A percentile compares a stretch with the other conserved stretches of the same genome.
phyloP scores from a whole-genome alignment of 2,797 vertebrate species.

The Phalloptychus januarius region DNA sequence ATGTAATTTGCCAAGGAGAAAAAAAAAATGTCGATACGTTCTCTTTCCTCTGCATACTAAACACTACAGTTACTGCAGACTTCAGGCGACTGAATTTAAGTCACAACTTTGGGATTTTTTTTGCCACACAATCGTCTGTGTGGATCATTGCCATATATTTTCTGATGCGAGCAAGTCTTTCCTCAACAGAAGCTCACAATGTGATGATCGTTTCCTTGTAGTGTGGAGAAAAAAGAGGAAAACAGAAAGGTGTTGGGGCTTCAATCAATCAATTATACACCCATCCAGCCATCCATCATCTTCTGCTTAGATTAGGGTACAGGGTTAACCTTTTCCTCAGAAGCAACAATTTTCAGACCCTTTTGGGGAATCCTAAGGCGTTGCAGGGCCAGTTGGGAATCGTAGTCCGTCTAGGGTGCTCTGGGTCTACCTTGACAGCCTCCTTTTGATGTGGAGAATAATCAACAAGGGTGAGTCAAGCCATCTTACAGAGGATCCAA shows the following conservation, averaged over 20 bases:
- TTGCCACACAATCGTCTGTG: not conserved
- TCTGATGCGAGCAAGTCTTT: not conserved
- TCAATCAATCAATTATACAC: not conserved
- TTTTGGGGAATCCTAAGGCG: not conserved
- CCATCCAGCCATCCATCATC: not conserved
- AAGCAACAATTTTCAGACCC: not conserved
- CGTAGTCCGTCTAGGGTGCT: not conserved
- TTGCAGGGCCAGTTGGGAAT: not conserved
- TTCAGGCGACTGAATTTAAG: constrained; percentile 2
- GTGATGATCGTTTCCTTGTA: not conserved
- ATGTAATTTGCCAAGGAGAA: constrained; percentile 75
- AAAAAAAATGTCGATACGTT: constrained; percentile 72
- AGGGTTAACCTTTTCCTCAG: not conserved
- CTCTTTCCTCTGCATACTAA: constrained; percentile 78
- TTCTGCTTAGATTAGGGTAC: not conserved
- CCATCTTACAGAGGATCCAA: not conserved
- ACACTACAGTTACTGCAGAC: constrained; percentile 34
- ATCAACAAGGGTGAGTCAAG: not conserved
- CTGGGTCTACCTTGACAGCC: not conserved
- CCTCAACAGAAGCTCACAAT: not conserved
- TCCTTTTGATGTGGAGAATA: not conserved
- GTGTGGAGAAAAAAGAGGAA: not conserved
- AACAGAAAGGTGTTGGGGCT: not conserved
- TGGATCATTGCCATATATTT: not conserved
- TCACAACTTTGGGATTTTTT: not conserved